These are phyloP conservation scores for Sebastolobus alascanus DNA, from an alignment of 2,797 vertebrate species.

Conservation along the genomic window DNA sequence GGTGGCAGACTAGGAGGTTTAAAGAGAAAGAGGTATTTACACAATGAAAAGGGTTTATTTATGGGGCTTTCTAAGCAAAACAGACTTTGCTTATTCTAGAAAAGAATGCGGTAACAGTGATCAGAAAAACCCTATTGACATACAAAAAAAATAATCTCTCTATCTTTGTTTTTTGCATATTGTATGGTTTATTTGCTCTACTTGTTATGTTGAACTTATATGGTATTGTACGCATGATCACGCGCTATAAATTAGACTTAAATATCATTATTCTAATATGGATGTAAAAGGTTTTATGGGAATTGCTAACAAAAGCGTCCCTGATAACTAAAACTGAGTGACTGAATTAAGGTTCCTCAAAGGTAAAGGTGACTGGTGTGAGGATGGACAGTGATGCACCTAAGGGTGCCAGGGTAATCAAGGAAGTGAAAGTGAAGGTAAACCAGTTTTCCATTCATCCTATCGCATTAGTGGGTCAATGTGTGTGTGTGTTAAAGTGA, in stretches of 20 bases:
- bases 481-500: conserved; percentile 7
- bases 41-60: conserved; percentile 3
- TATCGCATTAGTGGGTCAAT: conserved; percentile 1
- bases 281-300: not conserved
- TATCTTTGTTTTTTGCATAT: not conserved
- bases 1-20: conserved; percentile 24
- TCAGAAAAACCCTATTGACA: not conserved
- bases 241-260: not conserved
- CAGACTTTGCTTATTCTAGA: not conserved
- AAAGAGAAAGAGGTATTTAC: conserved; percentile 22
- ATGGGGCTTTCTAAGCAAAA: not conserved
- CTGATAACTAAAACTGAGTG: not conserved
- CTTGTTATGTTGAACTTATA: not conserved
- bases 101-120: not conserved
- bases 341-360: not conserved
- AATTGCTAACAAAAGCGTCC: not conserved
- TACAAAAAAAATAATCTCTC: not conserved
- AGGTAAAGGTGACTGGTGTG: conserved; percentile 2
- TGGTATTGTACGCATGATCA: not conserved
- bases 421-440: conserved; percentile 37
- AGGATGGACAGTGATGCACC: not conserved
- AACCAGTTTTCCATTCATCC: conserved; percentile 18
- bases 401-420: conserved; percentile 6
- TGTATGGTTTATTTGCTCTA: not conserved
- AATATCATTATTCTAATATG: not conserved